phyloP scores from a whole-genome alignment of 2,888 invertebrate species.

The Homarus gammarus region DNA sequence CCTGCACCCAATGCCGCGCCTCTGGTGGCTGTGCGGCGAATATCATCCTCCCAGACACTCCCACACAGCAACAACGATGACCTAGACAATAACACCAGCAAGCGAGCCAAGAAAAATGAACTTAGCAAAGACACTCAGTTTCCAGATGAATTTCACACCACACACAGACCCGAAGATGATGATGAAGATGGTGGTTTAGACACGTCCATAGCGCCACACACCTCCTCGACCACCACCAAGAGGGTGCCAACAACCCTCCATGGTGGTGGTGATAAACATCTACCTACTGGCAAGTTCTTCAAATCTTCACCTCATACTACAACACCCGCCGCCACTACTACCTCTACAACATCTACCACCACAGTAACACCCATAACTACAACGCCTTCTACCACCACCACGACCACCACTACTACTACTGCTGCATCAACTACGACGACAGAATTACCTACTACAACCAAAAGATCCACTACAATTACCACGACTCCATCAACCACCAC shows the following conservation, averaged over 20 bases:
- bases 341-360: neutral
- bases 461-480: neutral
- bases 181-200: neutral
- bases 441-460: neutral
- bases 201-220: neutral
- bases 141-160: slow-evolving; percentile 39
- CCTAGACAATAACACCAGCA: neutral
- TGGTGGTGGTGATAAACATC: neutral
- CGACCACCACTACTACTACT: neutral
- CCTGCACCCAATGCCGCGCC: neutral
- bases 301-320: neutral
- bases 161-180: neutral
- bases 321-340: neutral
- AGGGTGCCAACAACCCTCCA: neutral
- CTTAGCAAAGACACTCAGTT: slow-evolving; percentile 63
- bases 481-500: neutral
- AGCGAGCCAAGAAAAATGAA: slow-evolving; percentile 65
- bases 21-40: neutral
- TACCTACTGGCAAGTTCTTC: neutral
- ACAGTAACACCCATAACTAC: neutral
- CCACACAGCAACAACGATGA: neutral
- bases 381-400: neutral
- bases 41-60: neutral
- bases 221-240: neutral
- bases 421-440: neutral